A percentile compares a stretch with the other conserved stretches of the same genome.
Conservation (phyloP, 2,888 invertebrate species). For the Drosophila paramelanica region DNA sequence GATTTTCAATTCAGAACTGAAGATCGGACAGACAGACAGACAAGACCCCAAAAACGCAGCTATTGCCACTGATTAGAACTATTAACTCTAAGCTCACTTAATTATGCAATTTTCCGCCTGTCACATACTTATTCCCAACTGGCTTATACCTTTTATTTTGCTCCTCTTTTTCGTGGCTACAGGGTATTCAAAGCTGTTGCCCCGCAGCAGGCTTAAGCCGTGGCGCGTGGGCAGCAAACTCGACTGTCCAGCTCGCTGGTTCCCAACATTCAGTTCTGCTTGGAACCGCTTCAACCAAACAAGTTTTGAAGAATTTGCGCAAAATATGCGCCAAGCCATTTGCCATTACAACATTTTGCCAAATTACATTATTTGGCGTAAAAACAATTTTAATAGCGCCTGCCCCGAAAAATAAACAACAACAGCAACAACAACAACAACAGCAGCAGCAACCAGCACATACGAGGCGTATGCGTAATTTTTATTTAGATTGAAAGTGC, state of each 20-base stretch:
- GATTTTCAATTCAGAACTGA: too few species aligned
- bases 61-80: too few species aligned
- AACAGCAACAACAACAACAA: neutral
- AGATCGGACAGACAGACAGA: too few species aligned
- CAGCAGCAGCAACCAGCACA: neutral
- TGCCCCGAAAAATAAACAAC: slow-evolving; percentile 2
- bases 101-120: too few species aligned
- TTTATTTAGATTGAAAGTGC: slow-evolving; percentile 45
- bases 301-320: slow-evolving; percentile 61
- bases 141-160: neutral
- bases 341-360: slow-evolving; percentile 59
- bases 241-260: slow-evolving; percentile 44
- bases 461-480: slow-evolving; percentile 49
- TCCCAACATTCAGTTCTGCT: slow-evolving; percentile 2
- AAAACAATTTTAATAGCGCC: slow-evolving; percentile 42
- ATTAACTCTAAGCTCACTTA: too few species aligned
- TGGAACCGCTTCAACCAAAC: slow-evolving; percentile 25
- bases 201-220: neutral
- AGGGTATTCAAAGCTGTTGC: slow-evolving; percentile 6
- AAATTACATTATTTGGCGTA: slow-evolving; percentile 51
- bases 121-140: too few species aligned
- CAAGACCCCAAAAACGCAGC: too few species aligned
- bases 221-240: slow-evolving; percentile 56
- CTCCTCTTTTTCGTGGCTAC: neutral
- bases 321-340: slow-evolving; percentile 51